Conservation (phyloP, 2,888 invertebrate genomes). For the Sinhomidia bicolor region DNA sequence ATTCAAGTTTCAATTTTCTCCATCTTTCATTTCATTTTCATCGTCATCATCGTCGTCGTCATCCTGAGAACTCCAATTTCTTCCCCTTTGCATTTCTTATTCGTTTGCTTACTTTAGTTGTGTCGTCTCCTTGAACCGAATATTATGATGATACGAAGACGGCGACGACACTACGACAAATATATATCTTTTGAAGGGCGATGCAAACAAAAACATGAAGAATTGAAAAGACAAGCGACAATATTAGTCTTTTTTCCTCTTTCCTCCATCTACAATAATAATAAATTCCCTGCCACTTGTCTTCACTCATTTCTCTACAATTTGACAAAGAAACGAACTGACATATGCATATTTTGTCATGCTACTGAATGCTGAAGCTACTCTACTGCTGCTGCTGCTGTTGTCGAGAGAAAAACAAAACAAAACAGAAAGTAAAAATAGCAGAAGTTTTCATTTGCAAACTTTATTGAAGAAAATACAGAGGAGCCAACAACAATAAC, state of each 20-base stretch:
- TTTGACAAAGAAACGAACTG: not conserved
- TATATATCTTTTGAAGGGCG: too few relatives aligned
- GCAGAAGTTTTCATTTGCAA: too few relatives aligned
- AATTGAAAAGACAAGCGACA: not conserved
- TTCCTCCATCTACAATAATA: not conserved
- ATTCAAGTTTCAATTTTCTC: slow-evolving; percentile 22
- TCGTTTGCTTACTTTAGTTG: not conserved
- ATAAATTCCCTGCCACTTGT: not conserved
- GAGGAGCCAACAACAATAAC: too few relatives aligned
- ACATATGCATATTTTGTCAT: not conserved
- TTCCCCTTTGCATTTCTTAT: not conserved
- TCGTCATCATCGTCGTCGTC: not conserved
- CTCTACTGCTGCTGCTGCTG: too few relatives aligned
- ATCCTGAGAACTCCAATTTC: slow-evolving; percentile 26
- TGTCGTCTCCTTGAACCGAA: not conserved
- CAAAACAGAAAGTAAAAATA: too few relatives aligned
- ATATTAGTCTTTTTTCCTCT: not conserved
- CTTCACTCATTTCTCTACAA: too few relatives aligned
- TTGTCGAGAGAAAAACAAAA: too few relatives aligned
- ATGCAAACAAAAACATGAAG: slow-evolving; percentile 13
- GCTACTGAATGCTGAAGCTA: too few relatives aligned
- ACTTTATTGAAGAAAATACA: not conserved
- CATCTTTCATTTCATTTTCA: too few relatives aligned
- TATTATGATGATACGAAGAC: not conserved
- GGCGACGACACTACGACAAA: too few relatives aligned